Evolutionary conservation across 2,113 vertebrate species (phyloP).

Genomic region (Hymenochirus boettgeri): DNA sequence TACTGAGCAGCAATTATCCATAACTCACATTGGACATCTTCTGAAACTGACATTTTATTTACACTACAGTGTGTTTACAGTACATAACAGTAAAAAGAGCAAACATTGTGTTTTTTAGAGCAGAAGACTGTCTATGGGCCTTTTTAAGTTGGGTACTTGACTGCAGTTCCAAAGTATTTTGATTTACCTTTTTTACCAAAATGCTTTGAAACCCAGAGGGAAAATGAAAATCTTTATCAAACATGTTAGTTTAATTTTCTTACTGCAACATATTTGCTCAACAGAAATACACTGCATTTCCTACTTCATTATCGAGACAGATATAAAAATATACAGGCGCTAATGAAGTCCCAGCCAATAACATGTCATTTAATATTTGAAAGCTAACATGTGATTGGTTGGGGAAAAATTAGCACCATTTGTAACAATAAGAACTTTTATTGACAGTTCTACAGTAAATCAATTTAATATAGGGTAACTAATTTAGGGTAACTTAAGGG

Average conservation of each 20-base stretch:
- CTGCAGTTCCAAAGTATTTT: constrained; percentile 26
- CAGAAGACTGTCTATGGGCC: constrained; percentile 7
- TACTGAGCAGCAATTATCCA: constrained; percentile 26
- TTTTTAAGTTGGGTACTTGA: constrained; percentile 24
- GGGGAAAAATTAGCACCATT: too few species aligned
- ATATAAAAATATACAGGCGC: too few species aligned
- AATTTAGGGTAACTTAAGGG: too few species aligned
- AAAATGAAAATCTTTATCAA: constrained; percentile 5
- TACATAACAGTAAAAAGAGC: constrained; percentile 26
- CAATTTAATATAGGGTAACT: too few species aligned
- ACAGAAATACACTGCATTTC: background rate
- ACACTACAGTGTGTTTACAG: constrained; percentile 20
- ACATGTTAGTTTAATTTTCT: background rate
- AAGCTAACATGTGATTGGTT: too few species aligned
- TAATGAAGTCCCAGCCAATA: too few species aligned
- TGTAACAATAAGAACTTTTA: too few species aligned
- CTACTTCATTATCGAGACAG: background rate
- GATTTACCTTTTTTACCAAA: constrained; percentile 12
- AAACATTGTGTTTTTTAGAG: constrained; percentile 22
- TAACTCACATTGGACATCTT: constrained; percentile 17
- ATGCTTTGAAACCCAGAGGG: constrained; percentile 15
- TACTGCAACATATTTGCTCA: constrained; percentile 2
- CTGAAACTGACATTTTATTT: constrained; percentile 27
- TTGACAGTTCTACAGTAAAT: too few species aligned
- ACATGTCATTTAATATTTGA: too few species aligned